These are phyloP conservation scores for Seladonia tumulorum DNA, from an alignment of 2,888 invertebrate species.

Conservation along the genomic window DNA sequence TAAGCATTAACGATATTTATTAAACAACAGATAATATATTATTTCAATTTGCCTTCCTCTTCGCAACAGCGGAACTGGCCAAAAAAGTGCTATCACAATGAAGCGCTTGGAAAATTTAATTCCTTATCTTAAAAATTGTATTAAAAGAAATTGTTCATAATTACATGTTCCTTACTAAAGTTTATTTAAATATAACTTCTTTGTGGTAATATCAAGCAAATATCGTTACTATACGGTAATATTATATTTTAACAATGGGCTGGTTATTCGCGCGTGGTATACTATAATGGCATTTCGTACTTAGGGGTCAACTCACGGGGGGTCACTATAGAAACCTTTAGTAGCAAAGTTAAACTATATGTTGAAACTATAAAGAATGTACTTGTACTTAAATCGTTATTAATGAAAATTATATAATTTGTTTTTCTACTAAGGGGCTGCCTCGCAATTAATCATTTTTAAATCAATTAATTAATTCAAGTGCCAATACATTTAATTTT, in stretches of 20 bases:
- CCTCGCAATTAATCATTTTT: slow-evolving; percentile 67
- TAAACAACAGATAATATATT: slow-evolving; percentile 26
- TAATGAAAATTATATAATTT: slow-evolving; percentile 50
- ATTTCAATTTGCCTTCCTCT: slow-evolving; percentile 24
- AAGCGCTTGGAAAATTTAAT: background rate
- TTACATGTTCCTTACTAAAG: slow-evolving; percentile 8
- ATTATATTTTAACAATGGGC: slow-evolving; percentile 5
- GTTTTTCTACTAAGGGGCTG: slow-evolving; percentile 66
- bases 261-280: background rate
- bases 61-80: background rate
- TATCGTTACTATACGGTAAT: background rate
- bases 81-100: background rate
- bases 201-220: background rate
- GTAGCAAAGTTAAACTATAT: slow-evolving; percentile 22
- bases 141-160: background rate
- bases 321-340: background rate
- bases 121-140: background rate
- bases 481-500: slow-evolving; percentile 72
- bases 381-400: slow-evolving; percentile 72
- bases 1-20: slow-evolving; percentile 24
- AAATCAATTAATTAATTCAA: slow-evolving; percentile 59
- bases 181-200: slow-evolving; percentile 4
- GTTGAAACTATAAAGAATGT: slow-evolving; percentile 40
- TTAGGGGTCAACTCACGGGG: background rate
- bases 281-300: slow-evolving; percentile 1